A percentile compares a stretch with the other conserved stretches of the same genome.
Conservation (phyloP, 2,113 vertebrate genomes). For the Vulpes vulpes region DNA sequence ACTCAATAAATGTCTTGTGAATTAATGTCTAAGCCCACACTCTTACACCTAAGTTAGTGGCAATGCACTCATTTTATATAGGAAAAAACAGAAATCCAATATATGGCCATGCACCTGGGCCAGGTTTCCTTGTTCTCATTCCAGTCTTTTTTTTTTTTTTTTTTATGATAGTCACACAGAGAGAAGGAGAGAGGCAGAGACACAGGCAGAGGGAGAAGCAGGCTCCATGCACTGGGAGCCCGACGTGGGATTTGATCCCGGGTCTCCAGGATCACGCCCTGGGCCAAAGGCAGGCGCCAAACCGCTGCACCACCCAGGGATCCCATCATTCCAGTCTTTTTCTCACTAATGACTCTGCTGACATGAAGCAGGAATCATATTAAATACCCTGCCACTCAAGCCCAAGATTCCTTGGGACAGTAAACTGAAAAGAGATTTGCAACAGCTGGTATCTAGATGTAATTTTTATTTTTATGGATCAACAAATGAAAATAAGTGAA, state of each 20-base stretch:
- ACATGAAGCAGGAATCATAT: background rate
- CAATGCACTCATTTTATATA: background rate
- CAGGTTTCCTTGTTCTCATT: background rate
- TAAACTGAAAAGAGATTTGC: background rate
- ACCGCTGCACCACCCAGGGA: no score
- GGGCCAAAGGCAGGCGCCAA: no score
- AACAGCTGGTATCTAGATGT: background rate
- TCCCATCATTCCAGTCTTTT: background rate
- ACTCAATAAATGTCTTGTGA: background rate
- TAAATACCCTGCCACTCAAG: background rate
- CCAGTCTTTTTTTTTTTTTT: background rate
- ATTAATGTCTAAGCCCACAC: background rate
- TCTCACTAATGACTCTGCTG: background rate
- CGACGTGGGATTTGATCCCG: no score
- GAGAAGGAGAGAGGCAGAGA: no score
- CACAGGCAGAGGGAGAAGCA: no score
- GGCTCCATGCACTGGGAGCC: no score
- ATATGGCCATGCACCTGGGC: background rate
- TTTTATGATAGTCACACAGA: no score
- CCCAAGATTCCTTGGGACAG: background rate
- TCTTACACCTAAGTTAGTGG: background rate
- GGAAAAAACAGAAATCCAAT: background rate
- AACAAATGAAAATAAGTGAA: constrained; percentile 10
- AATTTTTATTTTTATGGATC: background rate
- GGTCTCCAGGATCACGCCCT: no score